phyloP scores from a whole-genome alignment of 2,113 vertebrate species.

The Periophthalmodon schlosseri region DNA sequence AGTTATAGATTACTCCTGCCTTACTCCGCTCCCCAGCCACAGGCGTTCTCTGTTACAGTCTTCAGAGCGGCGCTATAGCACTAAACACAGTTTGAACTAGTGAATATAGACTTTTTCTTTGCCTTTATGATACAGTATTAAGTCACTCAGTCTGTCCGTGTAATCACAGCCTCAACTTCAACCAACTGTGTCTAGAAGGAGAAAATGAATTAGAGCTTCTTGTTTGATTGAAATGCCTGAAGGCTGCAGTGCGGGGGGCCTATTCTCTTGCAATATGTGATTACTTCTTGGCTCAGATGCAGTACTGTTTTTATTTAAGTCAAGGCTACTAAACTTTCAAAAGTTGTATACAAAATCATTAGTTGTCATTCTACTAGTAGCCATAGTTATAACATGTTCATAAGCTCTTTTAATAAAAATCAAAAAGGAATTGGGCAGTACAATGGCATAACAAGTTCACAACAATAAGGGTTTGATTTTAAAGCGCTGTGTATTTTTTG shows the following conservation, averaged over 20 bases:
- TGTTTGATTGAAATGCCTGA: conserved; percentile 69
- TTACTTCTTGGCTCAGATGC: conserved; percentile 41
- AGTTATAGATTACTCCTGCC: conserved; percentile 77
- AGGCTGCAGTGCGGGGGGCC: conserved; percentile 50
- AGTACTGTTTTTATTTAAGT: conserved; percentile 26
- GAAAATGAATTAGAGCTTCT: conserved; percentile 64
- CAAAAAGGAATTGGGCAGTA: too few species aligned
- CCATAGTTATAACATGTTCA: too few species aligned
- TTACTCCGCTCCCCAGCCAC: conserved; percentile 64
- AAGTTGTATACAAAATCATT: not conserved
- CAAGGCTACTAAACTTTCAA: conserved; percentile 11
- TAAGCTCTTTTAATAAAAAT: too few species aligned
- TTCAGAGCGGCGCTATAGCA: conserved; percentile 57
- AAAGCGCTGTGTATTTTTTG: too few species aligned
- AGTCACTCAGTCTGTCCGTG: conserved; percentile 69
- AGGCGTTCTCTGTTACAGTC: conserved; percentile 68
- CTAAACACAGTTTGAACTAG: conserved; percentile 67
- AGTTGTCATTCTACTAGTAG: not conserved
- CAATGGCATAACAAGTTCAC: too few species aligned
- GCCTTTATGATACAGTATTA: conserved; percentile 68
- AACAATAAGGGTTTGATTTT: too few species aligned
- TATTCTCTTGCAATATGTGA: conserved; percentile 45
- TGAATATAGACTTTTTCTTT: conserved; percentile 70
- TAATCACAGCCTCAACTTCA: conserved; percentile 70
- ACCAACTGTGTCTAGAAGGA: conserved; percentile 61